Conservation (phyloP, 1,140 invertebrate species). For the Platyura marginata region DNA sequence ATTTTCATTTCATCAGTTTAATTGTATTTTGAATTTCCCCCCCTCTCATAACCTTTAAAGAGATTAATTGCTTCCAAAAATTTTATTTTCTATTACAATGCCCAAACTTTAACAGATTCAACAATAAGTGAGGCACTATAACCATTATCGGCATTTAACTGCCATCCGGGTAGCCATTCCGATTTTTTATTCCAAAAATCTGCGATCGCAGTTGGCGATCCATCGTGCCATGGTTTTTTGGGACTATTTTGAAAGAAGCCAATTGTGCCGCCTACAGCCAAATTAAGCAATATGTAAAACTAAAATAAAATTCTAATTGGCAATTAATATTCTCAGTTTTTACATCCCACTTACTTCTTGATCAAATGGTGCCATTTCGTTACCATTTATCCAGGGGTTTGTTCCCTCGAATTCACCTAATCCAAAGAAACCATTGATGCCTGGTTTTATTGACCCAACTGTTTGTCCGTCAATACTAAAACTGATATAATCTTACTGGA, state of each 20-base stretch:
- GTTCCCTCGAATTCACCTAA: constrained; percentile 18
- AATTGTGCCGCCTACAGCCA: constrained; percentile 30
- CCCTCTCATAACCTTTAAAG: too few relatives aligned
- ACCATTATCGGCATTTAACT: constrained; percentile 6
- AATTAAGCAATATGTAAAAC: constrained; percentile 30
- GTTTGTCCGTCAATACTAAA: constrained; percentile 28
- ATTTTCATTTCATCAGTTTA: too few relatives aligned
- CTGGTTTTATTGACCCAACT: constrained; percentile 17
- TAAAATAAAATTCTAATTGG: constrained; percentile 7
- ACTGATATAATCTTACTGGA: constrained; percentile 21
- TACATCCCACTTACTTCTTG: constrained; percentile 27
- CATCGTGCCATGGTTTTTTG: constrained; percentile 28
- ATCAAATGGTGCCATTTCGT: constrained; percentile 30
- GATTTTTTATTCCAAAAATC: constrained; percentile 28
- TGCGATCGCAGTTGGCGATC: constrained; percentile 9
- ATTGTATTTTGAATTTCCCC: too few relatives aligned
- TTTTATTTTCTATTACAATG: too few relatives aligned
- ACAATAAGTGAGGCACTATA: constrained; percentile 30
- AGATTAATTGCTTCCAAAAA: too few relatives aligned
- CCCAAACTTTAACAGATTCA: constrained; percentile 38
- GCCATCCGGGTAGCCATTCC: constrained; percentile 31
- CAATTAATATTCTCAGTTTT: too few relatives aligned
- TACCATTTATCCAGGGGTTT: constrained; percentile 27
- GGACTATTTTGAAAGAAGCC: constrained; percentile 28
- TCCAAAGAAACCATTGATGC: constrained; percentile 26